A percentile compares a stretch with the other conserved stretches of the same genome.
phyloP scores from a whole-genome alignment of 1,140 invertebrate genomes.

The Nasonia giraulti region DNA sequence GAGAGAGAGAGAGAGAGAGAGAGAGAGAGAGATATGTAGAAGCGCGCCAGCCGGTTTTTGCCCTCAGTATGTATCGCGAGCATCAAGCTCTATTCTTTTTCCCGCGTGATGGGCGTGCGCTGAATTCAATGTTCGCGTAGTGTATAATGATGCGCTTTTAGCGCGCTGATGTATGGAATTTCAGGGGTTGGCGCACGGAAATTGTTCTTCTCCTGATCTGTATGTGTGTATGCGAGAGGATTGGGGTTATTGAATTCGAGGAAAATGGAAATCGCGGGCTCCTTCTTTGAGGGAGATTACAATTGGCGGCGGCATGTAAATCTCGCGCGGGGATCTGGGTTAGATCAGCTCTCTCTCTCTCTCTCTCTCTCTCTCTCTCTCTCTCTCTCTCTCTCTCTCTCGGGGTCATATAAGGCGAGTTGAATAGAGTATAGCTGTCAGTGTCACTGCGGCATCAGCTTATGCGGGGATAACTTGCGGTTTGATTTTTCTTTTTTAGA shows the following conservation, averaged over 20 bases:
- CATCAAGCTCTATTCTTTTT: background rate
- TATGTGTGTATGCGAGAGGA: background rate
- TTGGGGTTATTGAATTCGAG: background rate
- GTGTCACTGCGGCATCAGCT: background rate
- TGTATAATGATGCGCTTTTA: conserved; percentile 10
- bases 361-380: too few species aligned
- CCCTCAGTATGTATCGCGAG: background rate
- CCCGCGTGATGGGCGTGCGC: too few species aligned
- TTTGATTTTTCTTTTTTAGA: too few species aligned
- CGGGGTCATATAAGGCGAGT: background rate
- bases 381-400: too few species aligned
- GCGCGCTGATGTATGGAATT: background rate
- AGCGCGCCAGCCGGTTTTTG: background rate
- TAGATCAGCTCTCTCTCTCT: background rate
- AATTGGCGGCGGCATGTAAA: background rate
- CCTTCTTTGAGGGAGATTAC: background rate
- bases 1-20: too few species aligned
- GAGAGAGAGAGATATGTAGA: background rate
- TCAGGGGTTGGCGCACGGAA: background rate
- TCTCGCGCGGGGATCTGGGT: background rate
- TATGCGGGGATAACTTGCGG: background rate
- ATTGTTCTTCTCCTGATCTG: background rate
- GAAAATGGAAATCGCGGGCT: background rate
- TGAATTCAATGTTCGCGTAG: background rate
- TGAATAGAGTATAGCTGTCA: background rate